These are phyloP conservation scores for Phorcus lineatus DNA, from an alignment of 2,888 invertebrate genomes.

Conservation along the genomic window DNA sequence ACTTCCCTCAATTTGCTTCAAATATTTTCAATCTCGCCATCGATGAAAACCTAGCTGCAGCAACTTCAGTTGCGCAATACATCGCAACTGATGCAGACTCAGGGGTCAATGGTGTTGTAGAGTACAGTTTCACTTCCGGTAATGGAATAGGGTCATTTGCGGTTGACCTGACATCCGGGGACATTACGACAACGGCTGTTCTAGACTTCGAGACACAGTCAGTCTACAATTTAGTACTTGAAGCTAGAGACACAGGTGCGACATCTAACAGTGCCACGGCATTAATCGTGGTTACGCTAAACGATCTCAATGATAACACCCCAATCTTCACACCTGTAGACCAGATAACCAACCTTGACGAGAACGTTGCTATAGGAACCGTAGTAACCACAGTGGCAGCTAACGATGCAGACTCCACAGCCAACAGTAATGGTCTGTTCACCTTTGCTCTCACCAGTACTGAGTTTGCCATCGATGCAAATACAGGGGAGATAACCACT, in stretches of 20 bases:
- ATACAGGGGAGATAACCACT: conserved; percentile 53
- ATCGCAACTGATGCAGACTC: conserved; percentile 45
- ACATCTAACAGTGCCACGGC: conserved; percentile 45
- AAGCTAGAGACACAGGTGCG: conserved; percentile 56
- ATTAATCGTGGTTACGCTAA: conserved; percentile 48
- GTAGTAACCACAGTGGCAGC: conserved; percentile 51
- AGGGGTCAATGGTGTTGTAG: conserved; percentile 51
- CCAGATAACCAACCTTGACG: conserved; percentile 48
- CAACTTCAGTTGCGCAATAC: conserved; percentile 31
- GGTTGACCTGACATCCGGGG: conserved; percentile 53
- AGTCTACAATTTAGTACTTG: conserved; percentile 48
- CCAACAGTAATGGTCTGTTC: conserved; percentile 61
- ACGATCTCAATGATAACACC: conserved; percentile 62
- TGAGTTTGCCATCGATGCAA: conserved; percentile 50
- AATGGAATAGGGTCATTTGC: conserved; percentile 51
- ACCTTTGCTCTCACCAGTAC: conserved; percentile 40
- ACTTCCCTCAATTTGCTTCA: conserved; percentile 46
- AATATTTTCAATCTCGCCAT: conserved; percentile 43
- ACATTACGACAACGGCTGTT: conserved; percentile 42
- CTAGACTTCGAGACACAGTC: conserved; percentile 60
- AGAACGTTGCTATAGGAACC: conserved; percentile 52
- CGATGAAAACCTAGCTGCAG: conserved; percentile 43
- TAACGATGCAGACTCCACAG: conserved; percentile 57
- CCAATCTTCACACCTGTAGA: conserved; percentile 48
- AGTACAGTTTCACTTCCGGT: conserved; percentile 51